phyloP scores from a whole-genome alignment of 2,113 vertebrate genomes.

The Austrofundulus limnaeus region DNA sequence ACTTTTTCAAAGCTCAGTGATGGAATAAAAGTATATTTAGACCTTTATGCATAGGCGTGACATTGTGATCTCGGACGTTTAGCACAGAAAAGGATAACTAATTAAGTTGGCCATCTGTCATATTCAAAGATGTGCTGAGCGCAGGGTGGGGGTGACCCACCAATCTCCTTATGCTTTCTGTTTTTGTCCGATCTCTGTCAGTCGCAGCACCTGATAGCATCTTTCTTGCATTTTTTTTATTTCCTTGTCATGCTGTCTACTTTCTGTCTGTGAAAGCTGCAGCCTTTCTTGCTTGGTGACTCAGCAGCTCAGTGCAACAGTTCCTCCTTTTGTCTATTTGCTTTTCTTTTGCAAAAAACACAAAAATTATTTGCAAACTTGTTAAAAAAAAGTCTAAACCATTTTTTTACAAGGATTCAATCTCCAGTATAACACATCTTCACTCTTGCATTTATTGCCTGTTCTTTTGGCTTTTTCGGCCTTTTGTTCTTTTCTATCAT shows the following conservation, averaged over 20 bases:
- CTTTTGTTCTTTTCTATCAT: neutral
- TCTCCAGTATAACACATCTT: constrained; percentile 21
- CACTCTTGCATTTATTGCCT: constrained; percentile 10
- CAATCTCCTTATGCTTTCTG: constrained; percentile 25
- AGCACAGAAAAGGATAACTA: constrained; percentile 68
- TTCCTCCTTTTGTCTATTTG: constrained; percentile 59
- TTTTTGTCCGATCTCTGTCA: constrained; percentile 29
- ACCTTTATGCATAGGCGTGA: constrained; percentile 68
- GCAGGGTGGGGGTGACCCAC: constrained; percentile 51
- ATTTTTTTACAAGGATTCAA: constrained; percentile 43
- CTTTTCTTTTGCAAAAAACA: constrained; percentile 54
- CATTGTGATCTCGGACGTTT: constrained; percentile 59
- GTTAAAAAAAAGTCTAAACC: constrained; percentile 36
- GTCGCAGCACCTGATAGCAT: constrained; percentile 27
- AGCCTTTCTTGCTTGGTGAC: constrained; percentile 65
- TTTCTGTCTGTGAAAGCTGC: constrained; percentile 54
- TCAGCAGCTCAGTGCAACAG: constrained; percentile 73
- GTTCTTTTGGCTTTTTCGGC: constrained; percentile 19
- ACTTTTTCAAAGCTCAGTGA: constrained; percentile 30
- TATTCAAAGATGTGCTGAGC: constrained; percentile 68
- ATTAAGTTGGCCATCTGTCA: constrained; percentile 72
- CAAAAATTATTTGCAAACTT: constrained; percentile 39
- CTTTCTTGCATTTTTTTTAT: constrained; percentile 61
- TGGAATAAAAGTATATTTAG: constrained; percentile 36
- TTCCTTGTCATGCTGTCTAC: constrained; percentile 58